Evolutionary conservation across 2,113 vertebrate genomes (phyloP).

Genomic region (Seriola aureovittata): DNA sequence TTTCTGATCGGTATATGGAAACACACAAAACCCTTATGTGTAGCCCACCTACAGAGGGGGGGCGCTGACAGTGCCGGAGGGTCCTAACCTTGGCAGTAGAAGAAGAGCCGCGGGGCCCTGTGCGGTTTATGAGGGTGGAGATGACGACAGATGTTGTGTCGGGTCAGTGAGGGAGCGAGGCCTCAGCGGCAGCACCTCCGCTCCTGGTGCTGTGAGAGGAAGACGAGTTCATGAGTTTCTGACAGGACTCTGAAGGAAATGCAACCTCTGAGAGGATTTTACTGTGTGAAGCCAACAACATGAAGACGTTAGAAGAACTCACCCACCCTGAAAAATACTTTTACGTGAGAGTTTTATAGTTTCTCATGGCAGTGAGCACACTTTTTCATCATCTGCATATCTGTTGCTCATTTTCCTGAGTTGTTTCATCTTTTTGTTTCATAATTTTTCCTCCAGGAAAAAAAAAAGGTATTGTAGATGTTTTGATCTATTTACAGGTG

Average conservation of each 20-base stretch:
- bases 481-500: no score
- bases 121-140: background rate
- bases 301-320: no score
- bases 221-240: background rate
- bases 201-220: background rate
- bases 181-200: background rate
- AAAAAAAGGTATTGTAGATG: no score
- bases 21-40: background rate
- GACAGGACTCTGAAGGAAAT: background rate
- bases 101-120: background rate
- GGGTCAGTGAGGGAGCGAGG: constrained; percentile 4
- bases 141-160: constrained; percentile 17
- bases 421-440: no score
- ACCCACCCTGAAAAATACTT: no score
- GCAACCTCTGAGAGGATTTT: background rate
- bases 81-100: background rate
- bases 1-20: no score
- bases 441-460: no score
- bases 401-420: no score
- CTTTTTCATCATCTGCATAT: no score
- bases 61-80: constrained; percentile 13
- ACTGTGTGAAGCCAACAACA: background rate
- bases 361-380: no score
- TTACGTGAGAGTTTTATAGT: no score
- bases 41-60: background rate